Evolutionary conservation across 2,888 invertebrate genomes (phyloP).

Genomic region (Exocentrus adspersus): DNA sequence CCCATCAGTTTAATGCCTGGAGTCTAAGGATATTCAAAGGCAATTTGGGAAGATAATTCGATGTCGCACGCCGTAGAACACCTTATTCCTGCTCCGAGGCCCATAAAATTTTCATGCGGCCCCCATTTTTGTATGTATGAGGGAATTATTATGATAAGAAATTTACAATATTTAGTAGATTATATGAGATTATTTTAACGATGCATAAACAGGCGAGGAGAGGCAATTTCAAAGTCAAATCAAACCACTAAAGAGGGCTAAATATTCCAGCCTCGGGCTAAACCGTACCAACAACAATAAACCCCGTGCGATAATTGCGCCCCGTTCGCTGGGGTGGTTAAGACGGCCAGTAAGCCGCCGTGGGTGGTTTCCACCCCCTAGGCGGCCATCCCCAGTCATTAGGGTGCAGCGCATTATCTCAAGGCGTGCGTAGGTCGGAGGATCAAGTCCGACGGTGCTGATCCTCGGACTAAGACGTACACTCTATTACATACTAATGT

Average conservation of each 20-base stretch:
- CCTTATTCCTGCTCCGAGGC: slow-evolving; percentile 6
- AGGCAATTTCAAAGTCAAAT: slow-evolving; percentile 62
- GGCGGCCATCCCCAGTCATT: slow-evolving; percentile 58
- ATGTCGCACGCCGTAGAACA: slow-evolving; percentile 3
- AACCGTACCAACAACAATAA: slow-evolving; percentile 62
- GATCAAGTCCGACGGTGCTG: slow-evolving; percentile 58
- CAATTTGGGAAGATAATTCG: slow-evolving; percentile 17
- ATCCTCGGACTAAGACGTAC: slow-evolving; percentile 54
- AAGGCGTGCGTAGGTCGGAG: slow-evolving; percentile 61
- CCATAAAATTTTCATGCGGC: slow-evolving; percentile 25
- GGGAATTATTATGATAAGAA: slow-evolving; percentile 21
- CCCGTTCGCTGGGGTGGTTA: slow-evolving; percentile 50
- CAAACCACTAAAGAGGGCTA: slow-evolving; percentile 60
- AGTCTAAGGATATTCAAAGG: slow-evolving; percentile 1
- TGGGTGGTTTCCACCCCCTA: slow-evolving; percentile 42
- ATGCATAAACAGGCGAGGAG: slow-evolving; percentile 48
- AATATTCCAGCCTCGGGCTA: slow-evolving; percentile 60
- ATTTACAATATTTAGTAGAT: slow-evolving; percentile 38
- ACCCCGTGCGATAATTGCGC: slow-evolving; percentile 62
- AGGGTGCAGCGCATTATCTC: slow-evolving; percentile 61
- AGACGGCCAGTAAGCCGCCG: slow-evolving; percentile 51
- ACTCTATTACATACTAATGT: slow-evolving; percentile 62
- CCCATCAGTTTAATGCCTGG: not conserved
- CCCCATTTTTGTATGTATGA: slow-evolving; percentile 31
- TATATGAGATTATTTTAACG: slow-evolving; percentile 44